Evolutionary conservation across 2,888 invertebrate species (phyloP), one percentile per base, ranked within the genome.

Genomic region (Parnassius glacialis): DNA sequence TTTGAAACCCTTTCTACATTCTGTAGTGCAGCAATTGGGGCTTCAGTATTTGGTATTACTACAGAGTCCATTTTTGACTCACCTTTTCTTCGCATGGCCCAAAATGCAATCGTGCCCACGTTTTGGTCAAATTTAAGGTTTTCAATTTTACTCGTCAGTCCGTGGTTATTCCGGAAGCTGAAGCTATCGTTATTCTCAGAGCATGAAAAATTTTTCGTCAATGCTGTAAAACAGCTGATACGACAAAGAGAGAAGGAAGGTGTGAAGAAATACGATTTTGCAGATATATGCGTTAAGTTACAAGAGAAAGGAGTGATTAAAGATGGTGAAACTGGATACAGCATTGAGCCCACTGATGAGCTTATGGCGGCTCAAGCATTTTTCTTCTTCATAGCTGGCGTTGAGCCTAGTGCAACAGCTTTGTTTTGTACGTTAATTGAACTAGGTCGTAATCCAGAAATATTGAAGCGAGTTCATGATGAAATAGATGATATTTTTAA

Each of bases 401-500:
- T 52, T 7, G 52, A 52, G 5, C 52, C 52, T 11, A 52, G 52
- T 34, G 41, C 52, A 25, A 52, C 52, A 9, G 9, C 52, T 2
- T 2, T 52, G n/a, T 52, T 52, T 25, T 41, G 5, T 2, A 52
- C n/a, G 11, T 41, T 52, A 34, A 9, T 13, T 5, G 52, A 52
- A 52, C 9, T 52, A 34, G 41, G 16, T 16, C 16, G 16, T 16
- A 16, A 16, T 16, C 16, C 16, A 16, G 16, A 16, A 1, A 1
- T 16, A 41, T 5, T 52, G n/a, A 1, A 52, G n/a, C 52, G 42
- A 12, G 41, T 52, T 52, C 52, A 52, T 12, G 41, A 34, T 25
- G 52, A 52, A 41, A 52, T 52, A 5, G 41, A 52, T n/a, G 52
- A n/a, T n/a, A 3, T 34, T 5, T 42, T 52, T 13, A n/a, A 52